Evolutionary conservation across 2,888 invertebrate species (phyloP).

Genomic region (Epinotia demarniana): DNA sequence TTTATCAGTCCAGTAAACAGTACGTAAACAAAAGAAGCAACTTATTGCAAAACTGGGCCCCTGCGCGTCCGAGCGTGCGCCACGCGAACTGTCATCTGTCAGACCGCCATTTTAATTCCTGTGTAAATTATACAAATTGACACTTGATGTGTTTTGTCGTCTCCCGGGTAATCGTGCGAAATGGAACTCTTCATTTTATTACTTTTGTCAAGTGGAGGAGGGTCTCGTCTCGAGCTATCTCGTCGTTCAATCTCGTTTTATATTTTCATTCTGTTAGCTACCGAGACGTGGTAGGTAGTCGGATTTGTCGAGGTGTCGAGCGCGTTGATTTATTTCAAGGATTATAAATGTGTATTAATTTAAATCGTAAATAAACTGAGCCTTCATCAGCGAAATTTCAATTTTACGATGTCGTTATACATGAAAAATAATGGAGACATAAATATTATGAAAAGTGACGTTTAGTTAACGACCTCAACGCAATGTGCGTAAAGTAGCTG

Average conservation of each 20-base stretch:
- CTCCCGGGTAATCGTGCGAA: slow-evolving; percentile 77
- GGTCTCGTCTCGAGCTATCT: slow-evolving; percentile 54
- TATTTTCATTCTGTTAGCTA: slow-evolving; percentile 51
- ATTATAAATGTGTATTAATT: slow-evolving; percentile 41
- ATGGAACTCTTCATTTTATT: slow-evolving; percentile 72
- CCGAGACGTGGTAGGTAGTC: slow-evolving; percentile 37
- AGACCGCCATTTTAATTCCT: slow-evolving; percentile 76
- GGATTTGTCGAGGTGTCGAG: slow-evolving; percentile 38
- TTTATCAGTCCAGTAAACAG: background rate
- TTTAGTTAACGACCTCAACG: slow-evolving; percentile 76
- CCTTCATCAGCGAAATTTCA: slow-evolving; percentile 62
- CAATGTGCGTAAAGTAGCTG: slow-evolving; percentile 77
- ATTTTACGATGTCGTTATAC: slow-evolving; percentile 73
- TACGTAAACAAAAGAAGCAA: slow-evolving; percentile 14
- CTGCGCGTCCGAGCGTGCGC: slow-evolving; percentile 50
- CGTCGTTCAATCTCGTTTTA: slow-evolving; percentile 53
- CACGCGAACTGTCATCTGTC: slow-evolving; percentile 76
- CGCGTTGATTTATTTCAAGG: slow-evolving; percentile 37
- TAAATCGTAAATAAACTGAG: slow-evolving; percentile 42
- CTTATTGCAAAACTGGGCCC: slow-evolving; percentile 49
- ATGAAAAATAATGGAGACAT: slow-evolving; percentile 81
- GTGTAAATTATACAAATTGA: slow-evolving; percentile 79
- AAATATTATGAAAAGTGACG: slow-evolving; percentile 81
- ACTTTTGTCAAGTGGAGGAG: slow-evolving; percentile 62
- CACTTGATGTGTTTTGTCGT: slow-evolving; percentile 82